These are phyloP conservation scores for Melolontha melolontha DNA, from an alignment of 2,888 invertebrate genomes.

Conservation along the genomic window DNA sequence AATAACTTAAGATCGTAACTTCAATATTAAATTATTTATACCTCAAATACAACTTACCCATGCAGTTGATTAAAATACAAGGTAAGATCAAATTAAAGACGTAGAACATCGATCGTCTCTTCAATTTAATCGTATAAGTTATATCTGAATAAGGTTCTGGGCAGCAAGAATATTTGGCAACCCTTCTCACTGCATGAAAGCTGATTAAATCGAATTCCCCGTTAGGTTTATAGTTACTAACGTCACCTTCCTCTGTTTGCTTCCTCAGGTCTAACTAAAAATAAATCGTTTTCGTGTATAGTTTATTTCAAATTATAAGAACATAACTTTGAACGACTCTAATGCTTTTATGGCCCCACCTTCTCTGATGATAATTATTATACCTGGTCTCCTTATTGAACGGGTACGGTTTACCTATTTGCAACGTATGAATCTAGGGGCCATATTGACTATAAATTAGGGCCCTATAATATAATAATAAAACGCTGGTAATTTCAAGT, in stretches of 20 bases:
- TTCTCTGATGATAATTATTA: too few relatives aligned
- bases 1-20: too few relatives aligned
- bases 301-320: too few relatives aligned
- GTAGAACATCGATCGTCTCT: constrained; percentile 84
- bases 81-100: constrained; percentile 89
- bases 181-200: constrained; percentile 79
- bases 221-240: constrained; percentile 91
- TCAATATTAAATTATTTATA: not conserved
- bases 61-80: constrained; percentile 86
- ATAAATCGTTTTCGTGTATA: constrained; percentile 33
- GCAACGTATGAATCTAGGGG: too few relatives aligned
- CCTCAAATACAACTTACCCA: constrained; percentile 71
- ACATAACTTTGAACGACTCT: too few relatives aligned
- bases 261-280: constrained; percentile 79
- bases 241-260: constrained; percentile 85
- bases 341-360: too few relatives aligned
- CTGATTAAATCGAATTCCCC: constrained; percentile 89
- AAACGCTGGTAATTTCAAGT: too few relatives aligned
- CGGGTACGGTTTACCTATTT: too few relatives aligned
- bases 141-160: constrained; percentile 87
- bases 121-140: constrained; percentile 81
- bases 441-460: too few relatives aligned
- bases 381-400: too few relatives aligned
- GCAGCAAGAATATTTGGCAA: constrained; percentile 84
- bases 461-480: too few relatives aligned